phyloP scores from a whole-genome alignment of 2,888 invertebrate genomes.

The Tiphia femorata region DNA sequence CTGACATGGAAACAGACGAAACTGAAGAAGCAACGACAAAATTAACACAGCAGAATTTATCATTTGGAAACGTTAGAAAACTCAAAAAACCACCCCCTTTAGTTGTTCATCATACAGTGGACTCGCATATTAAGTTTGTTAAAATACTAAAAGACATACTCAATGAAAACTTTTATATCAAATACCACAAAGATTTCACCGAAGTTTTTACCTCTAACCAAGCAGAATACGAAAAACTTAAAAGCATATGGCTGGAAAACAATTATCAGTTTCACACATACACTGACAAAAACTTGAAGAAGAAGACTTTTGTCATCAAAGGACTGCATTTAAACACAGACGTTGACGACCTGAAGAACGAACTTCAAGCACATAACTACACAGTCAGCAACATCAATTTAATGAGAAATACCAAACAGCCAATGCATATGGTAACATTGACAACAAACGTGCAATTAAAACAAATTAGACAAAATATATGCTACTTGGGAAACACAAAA shows the following conservation, averaged over 20 bases:
- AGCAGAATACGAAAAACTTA: neutral
- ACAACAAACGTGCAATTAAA: constrained; percentile 16
- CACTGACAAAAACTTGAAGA: neutral
- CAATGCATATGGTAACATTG: constrained; percentile 34
- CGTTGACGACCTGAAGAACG: neutral
- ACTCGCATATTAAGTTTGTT: neutral
- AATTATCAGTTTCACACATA: constrained; percentile 8
- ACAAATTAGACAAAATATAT: constrained; percentile 25
- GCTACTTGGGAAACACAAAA: constrained; percentile 31
- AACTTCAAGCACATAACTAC: constrained; percentile 12
- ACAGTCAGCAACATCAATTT: constrained; percentile 14
- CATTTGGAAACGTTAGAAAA: neutral
- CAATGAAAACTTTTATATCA: neutral
- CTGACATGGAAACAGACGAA: no score
- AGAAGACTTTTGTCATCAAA: neutral
- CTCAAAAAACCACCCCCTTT: constrained; percentile 2
- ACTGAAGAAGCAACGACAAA: no score
- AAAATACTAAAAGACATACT: neutral
- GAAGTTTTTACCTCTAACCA: neutral
- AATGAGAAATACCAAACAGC: constrained; percentile 35
- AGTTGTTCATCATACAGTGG: constrained; percentile 4
- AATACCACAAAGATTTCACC: neutral
- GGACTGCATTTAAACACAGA: neutral
- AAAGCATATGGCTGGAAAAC: neutral
- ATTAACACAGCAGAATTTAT: no score